Conservation (phyloP, 2,888 invertebrate genomes). For the Drosophila niveifrons region DNA sequence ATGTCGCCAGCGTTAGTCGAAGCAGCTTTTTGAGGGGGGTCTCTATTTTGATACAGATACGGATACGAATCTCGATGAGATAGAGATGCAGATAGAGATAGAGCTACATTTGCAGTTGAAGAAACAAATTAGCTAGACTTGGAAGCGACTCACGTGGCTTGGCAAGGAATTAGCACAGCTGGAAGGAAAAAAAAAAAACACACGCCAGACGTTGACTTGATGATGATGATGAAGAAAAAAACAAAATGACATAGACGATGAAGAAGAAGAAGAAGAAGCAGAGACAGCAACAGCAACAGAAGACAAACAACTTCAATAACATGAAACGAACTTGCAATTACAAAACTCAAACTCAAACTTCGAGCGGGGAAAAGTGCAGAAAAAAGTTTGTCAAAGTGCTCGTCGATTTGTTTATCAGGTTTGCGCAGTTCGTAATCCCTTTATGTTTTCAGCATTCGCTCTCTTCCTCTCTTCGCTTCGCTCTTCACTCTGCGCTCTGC, state of each 20-base stretch:
- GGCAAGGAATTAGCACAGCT: conserved; percentile 34
- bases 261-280: neutral
- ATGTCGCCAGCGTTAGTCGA: conserved; percentile 53
- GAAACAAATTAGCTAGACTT: conserved; percentile 37
- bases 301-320: conserved; percentile 55
- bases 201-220: neutral
- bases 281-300: neutral
- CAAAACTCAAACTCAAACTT: conserved; percentile 30
- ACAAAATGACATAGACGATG: neutral
- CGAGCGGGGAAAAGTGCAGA: conserved; percentile 12
- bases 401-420: conserved; percentile 53
- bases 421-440: conserved; percentile 35
- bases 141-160: conserved; percentile 31
- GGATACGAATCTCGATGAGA: neutral
- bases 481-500: neutral
- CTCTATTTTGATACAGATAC: conserved; percentile 19
- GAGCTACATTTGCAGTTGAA: neutral
- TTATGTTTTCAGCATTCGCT: conserved; percentile 13
- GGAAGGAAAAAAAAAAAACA: conserved; percentile 13
- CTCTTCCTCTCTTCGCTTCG: neutral
- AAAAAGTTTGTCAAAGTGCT: conserved; percentile 62
- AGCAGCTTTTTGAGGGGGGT: conserved; percentile 5
- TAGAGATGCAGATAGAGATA: neutral
- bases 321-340: conserved; percentile 64
- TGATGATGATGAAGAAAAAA: conserved; percentile 2